Evolutionary conservation across 2,888 invertebrate genomes (phyloP).

Genomic region (Allygus modestus): DNA sequence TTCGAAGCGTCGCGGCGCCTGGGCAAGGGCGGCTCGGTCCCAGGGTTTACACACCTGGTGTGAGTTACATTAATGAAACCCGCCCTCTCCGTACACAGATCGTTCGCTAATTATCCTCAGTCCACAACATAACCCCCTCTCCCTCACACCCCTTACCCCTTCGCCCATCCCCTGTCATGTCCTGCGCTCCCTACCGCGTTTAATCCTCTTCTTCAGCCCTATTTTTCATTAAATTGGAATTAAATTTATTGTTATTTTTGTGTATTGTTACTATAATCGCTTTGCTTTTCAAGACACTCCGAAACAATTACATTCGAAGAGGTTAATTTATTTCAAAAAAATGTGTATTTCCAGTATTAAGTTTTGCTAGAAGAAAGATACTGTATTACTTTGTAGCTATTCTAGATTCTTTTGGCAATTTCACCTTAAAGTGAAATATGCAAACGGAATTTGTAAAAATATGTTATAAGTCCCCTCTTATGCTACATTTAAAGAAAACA

Average conservation of each 20-base stretch:
- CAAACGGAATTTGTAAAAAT: too few relatives aligned
- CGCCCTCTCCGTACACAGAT: conserved; percentile 24
- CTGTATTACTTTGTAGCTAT: too few relatives aligned
- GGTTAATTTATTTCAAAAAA: too few relatives aligned
- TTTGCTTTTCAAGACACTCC: background rate
- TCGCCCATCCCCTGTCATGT: background rate
- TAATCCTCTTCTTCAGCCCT: conserved; percentile 13
- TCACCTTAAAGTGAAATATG: too few relatives aligned
- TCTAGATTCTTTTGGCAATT: too few relatives aligned
- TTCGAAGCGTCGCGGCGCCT: too few relatives aligned
- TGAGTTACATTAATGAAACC: conserved; percentile 38
- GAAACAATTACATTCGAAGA: too few relatives aligned
- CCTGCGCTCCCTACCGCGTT: background rate
- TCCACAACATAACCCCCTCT: conserved; percentile 23
- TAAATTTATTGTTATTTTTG: background rate
- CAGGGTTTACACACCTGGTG: conserved; percentile 14
- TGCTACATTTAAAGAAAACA: too few relatives aligned
- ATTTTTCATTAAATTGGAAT: conserved; percentile 40
- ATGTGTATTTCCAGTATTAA: too few relatives aligned
- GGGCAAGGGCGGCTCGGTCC: too few relatives aligned
- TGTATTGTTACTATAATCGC: background rate
- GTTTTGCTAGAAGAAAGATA: too few relatives aligned
- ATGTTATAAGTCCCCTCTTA: too few relatives aligned
- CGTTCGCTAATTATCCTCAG: conserved; percentile 37
- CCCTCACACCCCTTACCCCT: background rate